Base-by-base conservation (phyloP, 92 coral and sea anemone species). In the Anthopleura xanthogrammica region DNA sequence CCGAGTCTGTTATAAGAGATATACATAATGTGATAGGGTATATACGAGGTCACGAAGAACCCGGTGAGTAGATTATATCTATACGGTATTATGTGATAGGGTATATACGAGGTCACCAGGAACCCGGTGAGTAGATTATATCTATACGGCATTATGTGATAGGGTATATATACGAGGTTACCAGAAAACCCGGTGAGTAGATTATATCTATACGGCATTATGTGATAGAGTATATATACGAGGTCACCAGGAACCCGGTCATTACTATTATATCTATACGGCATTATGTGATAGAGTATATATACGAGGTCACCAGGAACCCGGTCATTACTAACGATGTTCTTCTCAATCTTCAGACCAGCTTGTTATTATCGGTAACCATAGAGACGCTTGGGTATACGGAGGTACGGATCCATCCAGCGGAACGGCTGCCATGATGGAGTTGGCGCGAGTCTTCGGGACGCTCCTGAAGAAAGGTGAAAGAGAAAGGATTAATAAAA, bases 381-480 rank as follows among this genome's bases (percentile, higher is more conserved):
- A 92, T 76, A 86, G 95, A 77, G 95, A 92, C 78, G 95, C 86
- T 1, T 92, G 95, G 92, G 84, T 87, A 22, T 91, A 82, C 75
- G 95, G 95, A 62, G 95, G 92, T 43, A 87, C 87, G n/a, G 95
- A 91, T 56, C 88, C 95, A 29, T 89, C 92, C 24, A 91, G 95
- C 62, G 95, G 95, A 16, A 92, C 95, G 9, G 93, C 93, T 7
- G 86, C 89, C 46, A 82, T 92, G 89, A 87, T 92, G 91, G 95
- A 92, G 75, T 55, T 88, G 16, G 87, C 95, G 52, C 85, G 92
- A 24, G 89, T 72, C 11, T 77, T 89, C 29, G 92, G 92, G 19
- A 78, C 52, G n/a, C 85, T 62, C 58, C 57, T 83, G 42, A 76
- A 80, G 29, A 82, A 62, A 50, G 91, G 91, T 85, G 52, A 41